Percentiles rank a stretch among this genome's conserved stretches.
Evolutionary conservation across 1,140 invertebrate species (phyloP).

Genomic region (Dendroctonus valens): DNA sequence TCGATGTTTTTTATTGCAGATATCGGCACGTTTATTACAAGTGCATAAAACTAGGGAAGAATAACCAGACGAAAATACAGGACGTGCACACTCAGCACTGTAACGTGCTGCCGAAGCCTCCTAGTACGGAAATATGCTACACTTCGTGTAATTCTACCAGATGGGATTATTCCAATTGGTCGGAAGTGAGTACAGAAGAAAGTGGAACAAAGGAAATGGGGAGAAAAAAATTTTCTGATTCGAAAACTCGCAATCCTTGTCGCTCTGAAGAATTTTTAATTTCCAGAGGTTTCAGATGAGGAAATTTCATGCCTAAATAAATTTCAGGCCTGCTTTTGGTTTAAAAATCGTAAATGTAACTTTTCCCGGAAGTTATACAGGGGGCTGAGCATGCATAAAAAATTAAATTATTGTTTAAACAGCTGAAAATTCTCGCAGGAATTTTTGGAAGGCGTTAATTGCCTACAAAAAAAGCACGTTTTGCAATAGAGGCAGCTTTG

Average conservation of each 20-base stretch:
- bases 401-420: too few relatives aligned
- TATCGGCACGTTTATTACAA: slow-evolving; percentile 39
- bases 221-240: too few relatives aligned
- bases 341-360: too few relatives aligned
- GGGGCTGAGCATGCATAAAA: too few relatives aligned
- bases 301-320: not conserved
- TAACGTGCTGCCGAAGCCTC: slow-evolving; percentile 55
- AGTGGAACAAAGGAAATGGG: not conserved
- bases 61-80: slow-evolving; percentile 41
- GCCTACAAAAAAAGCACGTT: too few relatives aligned
- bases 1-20: slow-evolving; percentile 26
- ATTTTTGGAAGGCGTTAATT: too few relatives aligned
- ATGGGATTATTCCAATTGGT: slow-evolving; percentile 75
- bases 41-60: slow-evolving; percentile 43
- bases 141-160: slow-evolving; percentile 64
- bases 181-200: slow-evolving; percentile 49
- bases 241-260: too few relatives aligned
- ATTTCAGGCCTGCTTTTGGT: too few relatives aligned
- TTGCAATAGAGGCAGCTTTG: too few relatives aligned
- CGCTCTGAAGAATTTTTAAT: not conserved
- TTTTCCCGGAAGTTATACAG: too few relatives aligned
- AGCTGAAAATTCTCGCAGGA: too few relatives aligned
- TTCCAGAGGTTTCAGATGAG: not conserved
- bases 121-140: slow-evolving; percentile 59
- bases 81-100: slow-evolving; percentile 52